Evolutionary conservation across 2,113 vertebrate species (phyloP).

Genomic region (Sapayoa aenigma): DNA sequence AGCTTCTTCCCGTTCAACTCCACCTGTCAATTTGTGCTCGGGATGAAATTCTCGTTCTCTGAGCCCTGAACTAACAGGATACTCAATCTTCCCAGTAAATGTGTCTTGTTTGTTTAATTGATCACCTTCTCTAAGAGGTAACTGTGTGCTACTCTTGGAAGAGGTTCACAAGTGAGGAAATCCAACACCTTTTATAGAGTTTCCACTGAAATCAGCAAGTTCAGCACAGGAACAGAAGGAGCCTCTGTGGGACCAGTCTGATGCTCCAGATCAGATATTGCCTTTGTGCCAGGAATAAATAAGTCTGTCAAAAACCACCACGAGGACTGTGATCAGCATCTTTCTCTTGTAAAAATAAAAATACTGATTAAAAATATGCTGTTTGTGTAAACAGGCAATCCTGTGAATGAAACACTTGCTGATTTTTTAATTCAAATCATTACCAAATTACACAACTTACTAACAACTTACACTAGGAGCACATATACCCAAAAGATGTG

Average conservation of each 20-base stretch:
- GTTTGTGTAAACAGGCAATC: accelerated
- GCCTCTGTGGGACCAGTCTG: not conserved
- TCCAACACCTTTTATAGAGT: not conserved
- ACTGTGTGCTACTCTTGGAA: not conserved
- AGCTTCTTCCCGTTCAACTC: not conserved
- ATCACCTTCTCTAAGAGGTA: not conserved
- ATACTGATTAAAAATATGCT: not conserved
- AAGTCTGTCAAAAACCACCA: not conserved
- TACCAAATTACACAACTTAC: not conserved
- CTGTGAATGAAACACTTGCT: not conserved
- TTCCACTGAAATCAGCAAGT: not conserved
- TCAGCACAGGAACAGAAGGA: not conserved
- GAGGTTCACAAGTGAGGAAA: not conserved
- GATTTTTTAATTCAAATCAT: not conserved
- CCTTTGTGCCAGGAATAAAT: not conserved
- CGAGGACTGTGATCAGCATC: not conserved
- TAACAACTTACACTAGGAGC: not conserved
- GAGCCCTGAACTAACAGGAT: not conserved
- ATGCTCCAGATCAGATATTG: not conserved
- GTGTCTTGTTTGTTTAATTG: not conserved
- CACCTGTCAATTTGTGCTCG: accelerated
- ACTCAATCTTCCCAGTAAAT: not conserved
- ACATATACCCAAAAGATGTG: not conserved
- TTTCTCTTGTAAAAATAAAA: not conserved
- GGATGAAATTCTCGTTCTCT: not conserved